These are phyloP conservation scores for Scortum barcoo DNA, from an alignment of 2,113 vertebrate genomes.

Conservation along the genomic window DNA sequence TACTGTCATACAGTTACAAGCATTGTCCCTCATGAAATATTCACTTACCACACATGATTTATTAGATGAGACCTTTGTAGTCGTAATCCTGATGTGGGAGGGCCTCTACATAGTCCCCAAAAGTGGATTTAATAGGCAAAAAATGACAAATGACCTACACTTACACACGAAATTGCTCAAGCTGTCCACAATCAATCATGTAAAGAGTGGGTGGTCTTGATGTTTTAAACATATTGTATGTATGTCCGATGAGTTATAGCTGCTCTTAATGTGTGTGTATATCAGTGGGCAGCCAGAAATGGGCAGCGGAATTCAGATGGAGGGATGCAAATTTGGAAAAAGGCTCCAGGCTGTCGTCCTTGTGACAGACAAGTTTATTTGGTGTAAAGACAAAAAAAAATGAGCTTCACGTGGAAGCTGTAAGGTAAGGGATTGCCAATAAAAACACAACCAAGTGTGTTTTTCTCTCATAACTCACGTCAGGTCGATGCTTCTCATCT, in stretches of 20 bases:
- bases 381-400: conserved; percentile 17
- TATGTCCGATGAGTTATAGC: conserved; percentile 57
- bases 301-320: conserved; percentile 26
- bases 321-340: conserved; percentile 31
- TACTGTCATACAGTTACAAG: conserved; percentile 12
- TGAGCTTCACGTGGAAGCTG: neutral
- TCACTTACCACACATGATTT: conserved; percentile 21
- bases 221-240: conserved; percentile 40
- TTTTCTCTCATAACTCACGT: neutral
- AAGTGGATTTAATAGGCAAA: conserved; percentile 26
- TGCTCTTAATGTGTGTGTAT: conserved; percentile 2
- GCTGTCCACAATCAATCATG: conserved; percentile 5
- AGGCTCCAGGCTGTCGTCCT: neutral
- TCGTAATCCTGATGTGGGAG: neutral
- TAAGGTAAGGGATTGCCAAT: conserved; percentile 1
- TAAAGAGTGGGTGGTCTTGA: conserved; percentile 37
- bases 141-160: conserved; percentile 34
- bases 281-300: conserved; percentile 11
- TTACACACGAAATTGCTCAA: neutral
- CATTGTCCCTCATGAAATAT: conserved; percentile 25
- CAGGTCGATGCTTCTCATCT: conserved; percentile 24
- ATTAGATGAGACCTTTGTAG: neutral
- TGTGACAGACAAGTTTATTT: conserved; percentile 12
- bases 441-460: conserved; percentile 16
- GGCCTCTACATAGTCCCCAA: conserved; percentile 1